Evolutionary conservation across 2,888 invertebrate species (phyloP).

Genomic region (Drosophila mercatorum): DNA sequence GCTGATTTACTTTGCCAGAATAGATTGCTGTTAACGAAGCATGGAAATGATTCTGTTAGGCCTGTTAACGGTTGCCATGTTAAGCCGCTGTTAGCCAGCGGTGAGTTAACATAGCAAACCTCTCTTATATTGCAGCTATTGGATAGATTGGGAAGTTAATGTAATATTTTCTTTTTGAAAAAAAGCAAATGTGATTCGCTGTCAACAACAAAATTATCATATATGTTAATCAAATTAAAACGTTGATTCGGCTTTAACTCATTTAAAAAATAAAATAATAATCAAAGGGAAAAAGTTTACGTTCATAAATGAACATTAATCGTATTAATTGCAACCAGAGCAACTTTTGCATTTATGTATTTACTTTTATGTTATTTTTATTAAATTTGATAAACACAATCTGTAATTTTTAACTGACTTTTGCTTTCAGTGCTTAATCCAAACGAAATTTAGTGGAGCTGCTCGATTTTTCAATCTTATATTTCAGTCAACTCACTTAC

Average conservation of each 20-base stretch:
- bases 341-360: neutral
- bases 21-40: neutral
- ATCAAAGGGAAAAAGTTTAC: neutral
- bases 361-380: neutral
- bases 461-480: neutral
- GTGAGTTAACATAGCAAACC: neutral
- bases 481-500: neutral
- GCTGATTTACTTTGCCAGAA: neutral
- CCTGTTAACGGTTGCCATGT: neutral
- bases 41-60: neutral
- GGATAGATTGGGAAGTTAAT: neutral
- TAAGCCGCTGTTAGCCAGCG: neutral
- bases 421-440: neutral
- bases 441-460: neutral
- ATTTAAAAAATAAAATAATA: neutral
- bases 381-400: slow-evolving; percentile 1
- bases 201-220: slow-evolving; percentile 6
- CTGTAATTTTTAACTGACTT: slow-evolving; percentile 1
- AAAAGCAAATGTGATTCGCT: neutral
- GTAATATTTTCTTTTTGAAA: slow-evolving; percentile 1
- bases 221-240: neutral
- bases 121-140: neutral
- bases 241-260: neutral
- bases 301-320: neutral
- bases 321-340: neutral